Base-by-base conservation (phyloP, 2,113 vertebrate genomes). In the Brevimyrus niger region DNA sequence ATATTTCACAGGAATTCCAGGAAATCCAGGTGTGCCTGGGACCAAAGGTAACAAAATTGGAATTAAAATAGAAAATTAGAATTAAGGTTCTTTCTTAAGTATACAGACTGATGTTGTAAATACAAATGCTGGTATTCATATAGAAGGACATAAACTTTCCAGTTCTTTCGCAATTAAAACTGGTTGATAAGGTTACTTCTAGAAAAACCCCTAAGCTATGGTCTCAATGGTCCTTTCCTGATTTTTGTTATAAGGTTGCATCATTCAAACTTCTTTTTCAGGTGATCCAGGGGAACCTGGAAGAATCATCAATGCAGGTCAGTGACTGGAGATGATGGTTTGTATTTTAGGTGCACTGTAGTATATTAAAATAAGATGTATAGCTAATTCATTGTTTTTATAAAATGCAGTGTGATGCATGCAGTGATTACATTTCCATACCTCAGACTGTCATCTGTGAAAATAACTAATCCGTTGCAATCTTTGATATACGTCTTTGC, bases 281-380 rank as follows among this genome's bases (percentile, higher is more conserved):
- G 97, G 97, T 93, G 96, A 97, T 90, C 92, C 96, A 0, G 98
- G 98, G 80, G 55, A 94, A 90, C 93, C 97, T 55, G 98, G 98
- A 92, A 96, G 91, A 94, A 94, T 99, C 84, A 85, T 97, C 89
- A 97, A 94, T 91, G 95, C 97, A 95, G 98, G 98, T 99, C 94
- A 46, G 1, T 85, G 19, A 85, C 17, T 13, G 42, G 35, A 17
- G n/a, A 80, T 80, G 69, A 76, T 42, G 31, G 7, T 80, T 80
- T 80, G 17, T 80, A 42, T 76, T 76, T 38, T 76, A 38, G 3
- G 13, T 35, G 11, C 6, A 35, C 27, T 35, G 13, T 73, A 73
- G 27, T 35, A 38, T 38, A 27, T 31, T 69, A 10, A 69, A 31
- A 31, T 69, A 4, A 13, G 3, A 69, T 31, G 4, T 13, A 69